Evolutionary conservation across 2,113 vertebrate species (phyloP).

Genomic region (Herpetotheres cachinnans): DNA sequence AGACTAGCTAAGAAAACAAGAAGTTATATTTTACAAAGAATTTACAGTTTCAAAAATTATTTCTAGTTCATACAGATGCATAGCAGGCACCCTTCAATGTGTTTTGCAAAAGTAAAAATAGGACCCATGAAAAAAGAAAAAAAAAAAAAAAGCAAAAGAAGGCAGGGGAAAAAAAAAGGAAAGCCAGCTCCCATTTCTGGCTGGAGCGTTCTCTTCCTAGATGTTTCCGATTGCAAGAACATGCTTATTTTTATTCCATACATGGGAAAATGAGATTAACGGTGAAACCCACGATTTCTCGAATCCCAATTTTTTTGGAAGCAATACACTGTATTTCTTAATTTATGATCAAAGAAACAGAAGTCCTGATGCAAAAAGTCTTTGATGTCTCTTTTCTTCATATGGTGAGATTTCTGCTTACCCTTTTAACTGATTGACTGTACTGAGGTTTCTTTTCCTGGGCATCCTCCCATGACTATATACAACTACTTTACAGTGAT

Average conservation of each 20-base stretch:
- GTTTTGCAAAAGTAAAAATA: background rate
- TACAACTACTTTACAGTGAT: background rate
- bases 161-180: accelerated
- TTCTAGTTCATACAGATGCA: background rate
- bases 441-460: background rate
- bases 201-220: background rate
- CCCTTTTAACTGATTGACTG: background rate
- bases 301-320: background rate
- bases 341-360: background rate
- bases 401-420: background rate
- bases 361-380: background rate
- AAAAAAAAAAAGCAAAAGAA: background rate
- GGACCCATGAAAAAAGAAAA: accelerated
- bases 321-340: background rate
- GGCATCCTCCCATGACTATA: background rate
- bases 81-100: background rate
- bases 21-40: background rate
- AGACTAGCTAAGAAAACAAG: background rate
- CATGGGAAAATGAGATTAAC: background rate
- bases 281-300: background rate
- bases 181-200: background rate
- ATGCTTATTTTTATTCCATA: background rate
- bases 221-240: background rate
- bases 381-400: background rate
- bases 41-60: background rate